Conservation (phyloP, 2,113 vertebrate genomes). For the Brachyhypopomus occidentalis region DNA sequence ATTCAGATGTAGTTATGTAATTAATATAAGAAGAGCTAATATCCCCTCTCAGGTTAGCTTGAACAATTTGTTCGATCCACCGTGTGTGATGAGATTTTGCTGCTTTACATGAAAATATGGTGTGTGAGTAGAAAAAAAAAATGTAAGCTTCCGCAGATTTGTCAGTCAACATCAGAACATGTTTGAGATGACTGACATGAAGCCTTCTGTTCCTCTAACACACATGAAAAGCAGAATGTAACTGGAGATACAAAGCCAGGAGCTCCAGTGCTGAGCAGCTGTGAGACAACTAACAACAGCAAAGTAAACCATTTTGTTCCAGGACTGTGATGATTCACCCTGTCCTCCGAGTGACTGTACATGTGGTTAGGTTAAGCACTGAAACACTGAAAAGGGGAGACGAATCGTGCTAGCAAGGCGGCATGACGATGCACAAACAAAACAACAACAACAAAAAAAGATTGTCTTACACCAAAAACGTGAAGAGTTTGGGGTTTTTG, state of each 20-base stretch:
- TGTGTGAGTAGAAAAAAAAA: slow-evolving; percentile 29
- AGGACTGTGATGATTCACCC: slow-evolving; percentile 46
- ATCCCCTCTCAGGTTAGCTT: slow-evolving; percentile 8
- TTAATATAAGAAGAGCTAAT: slow-evolving; percentile 5
- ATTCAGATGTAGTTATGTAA: slow-evolving; percentile 2
- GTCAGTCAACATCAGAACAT: slow-evolving; percentile 41
- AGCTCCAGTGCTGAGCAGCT: slow-evolving; percentile 19
- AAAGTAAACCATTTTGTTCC: slow-evolving; percentile 55
- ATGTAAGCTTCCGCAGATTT: slow-evolving; percentile 30
- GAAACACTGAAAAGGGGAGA: slow-evolving; percentile 41
- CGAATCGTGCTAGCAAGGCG: slow-evolving; percentile 36
- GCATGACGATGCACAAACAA: slow-evolving; percentile 31
- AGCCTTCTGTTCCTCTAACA: slow-evolving; percentile 46
- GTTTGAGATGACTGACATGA: slow-evolving; percentile 39
- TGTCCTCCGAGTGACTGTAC: slow-evolving; percentile 46
- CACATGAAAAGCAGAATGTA: slow-evolving; percentile 42
- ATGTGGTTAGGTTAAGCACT: slow-evolving; percentile 49
- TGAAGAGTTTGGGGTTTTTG: slow-evolving; percentile 29
- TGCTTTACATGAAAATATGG: slow-evolving; percentile 29
- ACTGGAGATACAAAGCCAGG: slow-evolving; percentile 32
- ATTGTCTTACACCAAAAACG: slow-evolving; percentile 44
- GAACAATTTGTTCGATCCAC: not conserved
- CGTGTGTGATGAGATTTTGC: slow-evolving; percentile 39
- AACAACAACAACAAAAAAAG: slow-evolving; percentile 10
- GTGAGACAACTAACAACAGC: slow-evolving; percentile 33